These are phyloP conservation scores for Eupelmus urozonus DNA, from an alignment of 2,888 invertebrate genomes.

Conservation along the genomic window DNA sequence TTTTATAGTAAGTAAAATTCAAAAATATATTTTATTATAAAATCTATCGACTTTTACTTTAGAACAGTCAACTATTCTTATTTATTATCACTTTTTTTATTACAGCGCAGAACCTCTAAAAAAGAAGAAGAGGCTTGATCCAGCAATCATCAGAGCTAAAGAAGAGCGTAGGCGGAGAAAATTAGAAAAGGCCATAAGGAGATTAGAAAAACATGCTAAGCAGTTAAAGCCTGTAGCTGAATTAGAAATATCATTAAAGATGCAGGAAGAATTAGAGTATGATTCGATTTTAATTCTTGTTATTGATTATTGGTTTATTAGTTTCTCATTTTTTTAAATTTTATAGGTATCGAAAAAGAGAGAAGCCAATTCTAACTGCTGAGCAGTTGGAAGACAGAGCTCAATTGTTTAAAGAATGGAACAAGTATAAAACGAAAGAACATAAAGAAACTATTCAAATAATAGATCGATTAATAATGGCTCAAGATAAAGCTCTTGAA, in stretches of 20 bases:
- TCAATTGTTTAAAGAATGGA: conserved; percentile 87
- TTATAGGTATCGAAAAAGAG: conserved; percentile 76
- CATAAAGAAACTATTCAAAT: conserved; percentile 83
- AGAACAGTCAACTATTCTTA: neutral
- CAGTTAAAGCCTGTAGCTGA: conserved; percentile 95
- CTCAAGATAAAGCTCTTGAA: conserved; percentile 88
- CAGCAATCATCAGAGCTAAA: conserved; percentile 86
- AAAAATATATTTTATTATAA: conserved; percentile 11
- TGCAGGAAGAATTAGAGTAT: conserved; percentile 84
- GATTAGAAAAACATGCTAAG: conserved; percentile 87
- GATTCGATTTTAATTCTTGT: conserved; percentile 52
- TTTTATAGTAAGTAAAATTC: conserved; percentile 75
- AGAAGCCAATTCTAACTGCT: conserved; percentile 77
- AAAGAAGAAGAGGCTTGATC: conserved; percentile 92
- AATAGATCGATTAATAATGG: conserved; percentile 83
- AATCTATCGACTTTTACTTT: neutral
- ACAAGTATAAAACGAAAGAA: conserved; percentile 83
- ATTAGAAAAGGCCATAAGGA: conserved; percentile 91
- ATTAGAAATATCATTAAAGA: conserved; percentile 84
- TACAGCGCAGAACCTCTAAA: conserved; percentile 91
- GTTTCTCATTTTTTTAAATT: conserved; percentile 38
- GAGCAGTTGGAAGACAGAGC: conserved; percentile 83
- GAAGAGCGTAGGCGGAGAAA: conserved; percentile 90
- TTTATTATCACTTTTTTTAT: neutral
- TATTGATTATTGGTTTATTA: conserved; percentile 22